These are phyloP conservation scores for Xenentodon cancila DNA, from an alignment of 2,797 vertebrate genomes.

Conservation along the genomic window DNA sequence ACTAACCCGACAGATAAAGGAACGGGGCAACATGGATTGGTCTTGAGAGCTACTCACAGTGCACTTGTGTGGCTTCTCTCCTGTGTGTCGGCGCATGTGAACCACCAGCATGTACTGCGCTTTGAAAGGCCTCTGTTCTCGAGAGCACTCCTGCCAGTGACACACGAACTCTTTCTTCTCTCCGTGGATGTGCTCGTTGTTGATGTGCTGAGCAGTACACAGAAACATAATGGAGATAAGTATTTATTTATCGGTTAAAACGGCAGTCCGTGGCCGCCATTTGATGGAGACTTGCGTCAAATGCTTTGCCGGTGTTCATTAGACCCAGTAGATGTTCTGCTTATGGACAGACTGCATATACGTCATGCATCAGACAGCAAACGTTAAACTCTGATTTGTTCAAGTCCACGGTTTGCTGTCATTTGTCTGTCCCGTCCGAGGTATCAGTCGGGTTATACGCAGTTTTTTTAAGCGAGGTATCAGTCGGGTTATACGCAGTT, in stretches of 20 bases:
- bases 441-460: background rate
- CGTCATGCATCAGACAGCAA: no score
- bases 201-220: constrained; percentile 89
- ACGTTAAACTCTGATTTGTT: background rate
- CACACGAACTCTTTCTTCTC: constrained; percentile 99
- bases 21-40: background rate
- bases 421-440: background rate
- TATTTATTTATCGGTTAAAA: background rate
- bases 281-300: no score
- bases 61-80: constrained; percentile 99
- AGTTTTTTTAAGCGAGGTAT: background rate
- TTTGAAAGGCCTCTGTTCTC: constrained; percentile 97
- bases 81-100: constrained; percentile 97
- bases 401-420: background rate
- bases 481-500: background rate
- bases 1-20: background rate
- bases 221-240: background rate
- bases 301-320: no score
- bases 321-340: no score
- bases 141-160: constrained; percentile 95
- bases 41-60: constrained; percentile 84
- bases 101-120: constrained; percentile 99
- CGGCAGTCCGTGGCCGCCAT: background rate
- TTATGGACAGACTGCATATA: no score
- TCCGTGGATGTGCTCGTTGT: constrained; percentile 98